Evolutionary conservation across 2,113 vertebrate genomes (phyloP).

Genomic region (Polyodon spathula): DNA sequence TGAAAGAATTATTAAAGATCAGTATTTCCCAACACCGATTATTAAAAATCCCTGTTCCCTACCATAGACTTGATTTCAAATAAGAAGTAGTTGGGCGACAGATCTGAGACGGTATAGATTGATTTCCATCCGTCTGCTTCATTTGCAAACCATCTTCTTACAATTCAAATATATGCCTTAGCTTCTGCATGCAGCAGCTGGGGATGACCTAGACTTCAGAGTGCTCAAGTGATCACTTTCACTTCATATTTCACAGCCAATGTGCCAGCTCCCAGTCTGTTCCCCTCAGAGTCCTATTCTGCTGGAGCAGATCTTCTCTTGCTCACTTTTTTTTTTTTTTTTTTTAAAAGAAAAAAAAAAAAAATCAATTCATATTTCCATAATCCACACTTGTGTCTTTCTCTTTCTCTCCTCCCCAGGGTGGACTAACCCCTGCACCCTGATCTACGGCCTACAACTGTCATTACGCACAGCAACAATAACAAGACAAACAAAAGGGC

Average conservation of each 20-base stretch:
- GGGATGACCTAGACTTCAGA: conserved; percentile 72
- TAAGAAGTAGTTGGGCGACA: conserved; percentile 43
- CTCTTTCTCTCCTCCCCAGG: conserved; percentile 71
- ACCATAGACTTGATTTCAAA: too few relatives aligned
- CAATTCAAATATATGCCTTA: conserved; percentile 79
- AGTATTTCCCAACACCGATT: too few relatives aligned
- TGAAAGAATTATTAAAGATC: too few relatives aligned
- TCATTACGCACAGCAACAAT: conserved; percentile 93
- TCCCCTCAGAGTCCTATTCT: conserved; percentile 85
- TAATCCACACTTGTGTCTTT: conserved; percentile 96
- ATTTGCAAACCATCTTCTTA: conserved; percentile 51
- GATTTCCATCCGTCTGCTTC: conserved; percentile 65
- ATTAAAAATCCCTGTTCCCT: too few relatives aligned
- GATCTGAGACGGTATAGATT: conserved; percentile 51
- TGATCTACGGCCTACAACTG: conserved; percentile 90
- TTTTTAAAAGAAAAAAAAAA: conserved; percentile 20
- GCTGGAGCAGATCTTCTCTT: conserved; percentile 48
- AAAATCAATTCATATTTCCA: conserved; percentile 99
- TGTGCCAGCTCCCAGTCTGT: conserved; percentile 75
- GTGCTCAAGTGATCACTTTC: conserved; percentile 77
- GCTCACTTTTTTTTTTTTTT: neutral
- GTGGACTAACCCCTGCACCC: conserved; percentile 87
- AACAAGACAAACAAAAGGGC: conserved; percentile 88
- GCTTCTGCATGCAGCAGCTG: conserved; percentile 82
- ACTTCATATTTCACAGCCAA: conserved; percentile 75